Evolutionary conservation across 2,113 vertebrate species (phyloP), one percentile per base, ranked within the genome.

Genomic region (Neotoma lepida): DNA sequence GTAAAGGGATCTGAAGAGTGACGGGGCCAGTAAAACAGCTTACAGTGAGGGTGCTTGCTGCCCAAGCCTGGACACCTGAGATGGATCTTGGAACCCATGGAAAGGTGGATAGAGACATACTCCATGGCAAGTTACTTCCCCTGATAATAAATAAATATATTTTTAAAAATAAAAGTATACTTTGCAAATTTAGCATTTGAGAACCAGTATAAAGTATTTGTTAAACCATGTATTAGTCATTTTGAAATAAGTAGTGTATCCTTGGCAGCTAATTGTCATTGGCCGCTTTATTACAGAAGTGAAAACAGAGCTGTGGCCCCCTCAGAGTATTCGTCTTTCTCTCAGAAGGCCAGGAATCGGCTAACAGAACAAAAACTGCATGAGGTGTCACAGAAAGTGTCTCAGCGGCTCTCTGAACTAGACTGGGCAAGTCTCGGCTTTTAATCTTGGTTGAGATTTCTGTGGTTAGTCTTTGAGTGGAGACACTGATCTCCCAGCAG

Each of bases 371-470:
- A 98, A 96, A 99, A 99, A 95, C 97, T 99, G 80, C 98, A 98
- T 1, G 92, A 98, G 85, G 98, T 99, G 89, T 99, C 99, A 1
- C 98, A 99, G 96, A 99, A 99, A 41, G 98, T 99, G 13, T 98
- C 98, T 46, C 97, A 89, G 44, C 98, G 98, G n/a, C 98, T 99
- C 33, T 98, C 98, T 39, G 99, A 99, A 96, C 98, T 99, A 0
- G 99, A 99, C 96, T 95, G 96, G 97, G 99, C 99, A 97, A 98
- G 99, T 98, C 41, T 88, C 88, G 7, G 51, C 44, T 92, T 82
- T 90, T 76, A 4, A 73, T 49, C 20, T 68, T 1, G 46, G 63
- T 35, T 77, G 86, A 77, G n/a, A 68, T 71, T 95, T 26, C 63
- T 22, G 8, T 63, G 49, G 35, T 76, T 77, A 39, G 39, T 73